Percentiles rank a stretch among this genome's conserved stretches.
These are phyloP conservation scores for Ambastaia sidthimunki DNA, from an alignment of 2,797 vertebrate species.

Conservation along the genomic window DNA sequence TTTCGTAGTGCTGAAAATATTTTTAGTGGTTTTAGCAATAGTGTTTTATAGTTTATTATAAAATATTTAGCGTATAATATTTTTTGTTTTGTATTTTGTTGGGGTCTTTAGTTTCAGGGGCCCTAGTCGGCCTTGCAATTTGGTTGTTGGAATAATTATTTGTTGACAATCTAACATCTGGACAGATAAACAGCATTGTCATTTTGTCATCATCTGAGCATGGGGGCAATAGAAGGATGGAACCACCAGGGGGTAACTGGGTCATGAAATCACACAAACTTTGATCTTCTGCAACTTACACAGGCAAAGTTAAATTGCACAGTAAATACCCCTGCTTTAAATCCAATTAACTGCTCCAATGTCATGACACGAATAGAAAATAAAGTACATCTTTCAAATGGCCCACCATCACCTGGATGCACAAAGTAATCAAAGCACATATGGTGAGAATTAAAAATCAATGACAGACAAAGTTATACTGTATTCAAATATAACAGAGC, in stretches of 20 bases:
- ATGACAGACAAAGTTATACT: too few relatives aligned
- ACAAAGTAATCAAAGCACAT: not conserved
- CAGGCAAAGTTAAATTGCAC: not conserved
- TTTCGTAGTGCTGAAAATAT: too few relatives aligned
- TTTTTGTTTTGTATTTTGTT: not conserved
- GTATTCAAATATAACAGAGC: too few relatives aligned
- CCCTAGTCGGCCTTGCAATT: not conserved
- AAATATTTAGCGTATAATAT: not conserved
- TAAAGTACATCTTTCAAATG: not conserved
- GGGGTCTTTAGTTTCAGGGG: not conserved
- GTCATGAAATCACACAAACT: not conserved
- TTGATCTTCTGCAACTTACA: not conserved
- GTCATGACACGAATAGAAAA: not conserved
- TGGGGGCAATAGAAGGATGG: not conserved
- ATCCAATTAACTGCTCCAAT: not conserved
- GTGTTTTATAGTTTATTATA: not conserved
- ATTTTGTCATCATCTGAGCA: not conserved
- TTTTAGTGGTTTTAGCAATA: not conserved
- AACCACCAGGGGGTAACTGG: not conserved
- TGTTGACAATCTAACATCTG: not conserved
- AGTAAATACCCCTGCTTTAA: not conserved
- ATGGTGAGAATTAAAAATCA: conserved; percentile 20
- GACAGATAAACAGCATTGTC: not conserved
- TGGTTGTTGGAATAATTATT: not conserved
- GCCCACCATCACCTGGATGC: not conserved